Evolutionary conservation across 1,140 invertebrate species (phyloP).

Genomic region (Teleopsis dalmanni): DNA sequence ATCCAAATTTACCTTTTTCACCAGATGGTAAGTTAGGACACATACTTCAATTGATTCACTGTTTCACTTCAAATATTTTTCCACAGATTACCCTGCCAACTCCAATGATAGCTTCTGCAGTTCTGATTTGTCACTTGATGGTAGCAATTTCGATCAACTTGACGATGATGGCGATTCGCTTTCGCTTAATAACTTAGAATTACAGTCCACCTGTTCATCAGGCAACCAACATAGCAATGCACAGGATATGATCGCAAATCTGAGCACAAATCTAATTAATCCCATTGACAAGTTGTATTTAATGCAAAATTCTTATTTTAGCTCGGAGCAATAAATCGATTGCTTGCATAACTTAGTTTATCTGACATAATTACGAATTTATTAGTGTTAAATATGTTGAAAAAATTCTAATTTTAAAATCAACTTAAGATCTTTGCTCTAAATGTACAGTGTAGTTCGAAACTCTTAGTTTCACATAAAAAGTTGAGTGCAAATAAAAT

Average conservation of each 20-base stretch:
- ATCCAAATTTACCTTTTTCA: conserved; percentile 80
- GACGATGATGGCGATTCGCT: conserved; percentile 74
- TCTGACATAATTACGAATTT: conserved; percentile 29
- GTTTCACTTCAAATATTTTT: background rate
- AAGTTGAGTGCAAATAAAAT: background rate
- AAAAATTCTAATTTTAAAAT: too few species aligned
- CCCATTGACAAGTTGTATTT: conserved; percentile 96
- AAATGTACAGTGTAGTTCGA: conserved; percentile 10
- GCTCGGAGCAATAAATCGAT: conserved; percentile 28
- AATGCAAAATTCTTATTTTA: conserved; percentile 93
- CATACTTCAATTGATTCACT: background rate
- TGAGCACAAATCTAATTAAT: conserved; percentile 65
- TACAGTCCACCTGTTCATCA: conserved; percentile 50
- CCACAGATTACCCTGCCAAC: conserved; percentile 73
- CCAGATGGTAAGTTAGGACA: conserved; percentile 64
- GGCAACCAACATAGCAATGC: conserved; percentile 47
- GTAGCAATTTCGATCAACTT: conserved; percentile 68
- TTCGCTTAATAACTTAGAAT: conserved; percentile 62
- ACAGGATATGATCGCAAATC: conserved; percentile 48
- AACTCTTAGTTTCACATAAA: background rate
- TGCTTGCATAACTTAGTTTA: background rate
- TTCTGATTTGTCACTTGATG: conserved; percentile 79
- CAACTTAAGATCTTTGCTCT: too few species aligned
- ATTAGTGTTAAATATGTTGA: conserved; percentile 35
- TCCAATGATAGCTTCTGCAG: conserved; percentile 85